Conservation (phyloP, 2,797 vertebrate genomes). For the Rhinatrema bivittatum region DNA sequence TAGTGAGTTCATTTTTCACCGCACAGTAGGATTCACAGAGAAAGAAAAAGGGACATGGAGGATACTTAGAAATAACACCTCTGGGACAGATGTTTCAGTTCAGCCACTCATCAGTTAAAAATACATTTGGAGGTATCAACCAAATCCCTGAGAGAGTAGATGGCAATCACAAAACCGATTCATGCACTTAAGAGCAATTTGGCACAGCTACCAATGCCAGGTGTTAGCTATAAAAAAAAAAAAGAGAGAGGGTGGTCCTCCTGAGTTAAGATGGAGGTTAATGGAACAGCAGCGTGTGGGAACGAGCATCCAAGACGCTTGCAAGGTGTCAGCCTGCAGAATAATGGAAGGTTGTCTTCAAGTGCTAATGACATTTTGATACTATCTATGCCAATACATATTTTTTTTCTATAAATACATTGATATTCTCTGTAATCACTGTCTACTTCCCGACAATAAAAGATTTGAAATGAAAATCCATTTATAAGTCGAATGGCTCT, state of each 20-base stretch:
- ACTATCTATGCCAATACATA: conserved; percentile 20
- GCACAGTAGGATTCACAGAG: conserved; percentile 14
- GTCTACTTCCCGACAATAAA: too few species aligned
- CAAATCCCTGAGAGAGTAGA: conserved; percentile 8
- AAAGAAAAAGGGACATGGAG: conserved; percentile 14
- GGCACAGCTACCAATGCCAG: conserved; percentile 8
- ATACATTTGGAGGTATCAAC: conserved; percentile 14
- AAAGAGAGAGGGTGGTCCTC: conserved; percentile 15
- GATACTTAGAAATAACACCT: conserved; percentile 16
- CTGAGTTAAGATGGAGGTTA: conserved; percentile 18
- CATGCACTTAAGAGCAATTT: conserved; percentile 24
- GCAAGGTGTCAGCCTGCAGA: conserved; percentile 12
- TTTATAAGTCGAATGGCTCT: too few species aligned
- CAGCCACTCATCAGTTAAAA: conserved; percentile 15
- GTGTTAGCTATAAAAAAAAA: conserved; percentile 14
- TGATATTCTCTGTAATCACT: conserved; percentile 10
- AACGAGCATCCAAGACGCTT: conserved; percentile 12
- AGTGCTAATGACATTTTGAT: conserved; percentile 21
- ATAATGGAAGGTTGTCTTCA: conserved; percentile 10
- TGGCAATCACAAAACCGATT: conserved; percentile 20
- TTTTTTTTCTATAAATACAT: conserved; percentile 20
- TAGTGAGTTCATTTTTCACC: background rate
- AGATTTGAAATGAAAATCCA: too few species aligned
- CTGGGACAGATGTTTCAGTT: conserved; percentile 18
- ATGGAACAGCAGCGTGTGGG: conserved; percentile 21